These are phyloP conservation scores for Cotesia glomerata DNA, from an alignment of 1,140 invertebrate species.

Conservation along the genomic window DNA sequence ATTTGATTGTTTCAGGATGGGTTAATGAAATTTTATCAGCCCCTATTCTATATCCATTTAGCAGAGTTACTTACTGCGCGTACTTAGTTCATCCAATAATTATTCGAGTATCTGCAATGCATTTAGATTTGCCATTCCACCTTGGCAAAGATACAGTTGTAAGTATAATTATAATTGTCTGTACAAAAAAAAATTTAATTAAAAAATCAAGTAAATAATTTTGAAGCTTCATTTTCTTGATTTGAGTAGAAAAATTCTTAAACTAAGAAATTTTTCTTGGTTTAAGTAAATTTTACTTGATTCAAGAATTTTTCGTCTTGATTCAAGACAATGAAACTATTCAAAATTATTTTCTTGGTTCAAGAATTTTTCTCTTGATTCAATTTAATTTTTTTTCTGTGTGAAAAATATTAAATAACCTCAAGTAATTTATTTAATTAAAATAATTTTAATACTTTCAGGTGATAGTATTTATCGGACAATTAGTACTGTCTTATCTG, in stretches of 20 bases:
- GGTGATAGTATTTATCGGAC: conserved; percentile 78
- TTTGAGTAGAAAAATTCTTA: too few relatives aligned
- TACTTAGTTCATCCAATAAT: conserved; percentile 83
- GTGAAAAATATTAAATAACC: background rate
- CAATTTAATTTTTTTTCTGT: too few relatives aligned
- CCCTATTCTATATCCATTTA: conserved; percentile 80
- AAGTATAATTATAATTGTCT: conserved; percentile 45
- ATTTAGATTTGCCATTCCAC: conserved; percentile 79
- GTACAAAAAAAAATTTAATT: too few relatives aligned
- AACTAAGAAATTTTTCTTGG: too few relatives aligned
- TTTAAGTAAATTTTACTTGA: too few relatives aligned
- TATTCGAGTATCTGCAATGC: conserved; percentile 77
- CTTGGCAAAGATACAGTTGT: conserved; percentile 78
- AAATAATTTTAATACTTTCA: conserved; percentile 45
- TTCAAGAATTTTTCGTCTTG: too few relatives aligned
- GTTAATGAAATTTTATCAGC: conserved; percentile 76
- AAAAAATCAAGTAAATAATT: too few relatives aligned
- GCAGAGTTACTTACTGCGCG: conserved; percentile 82
- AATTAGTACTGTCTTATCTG: conserved; percentile 76
- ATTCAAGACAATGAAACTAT: too few relatives aligned
- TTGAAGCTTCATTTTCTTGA: too few relatives aligned
- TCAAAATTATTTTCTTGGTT: too few relatives aligned
- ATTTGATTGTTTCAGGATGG: conserved; percentile 65
- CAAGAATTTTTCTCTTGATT: too few relatives aligned
- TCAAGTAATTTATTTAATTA: background rate